Evolutionary conservation across 1,140 invertebrate genomes (phyloP).

Genomic region (Atta colombica): DNA sequence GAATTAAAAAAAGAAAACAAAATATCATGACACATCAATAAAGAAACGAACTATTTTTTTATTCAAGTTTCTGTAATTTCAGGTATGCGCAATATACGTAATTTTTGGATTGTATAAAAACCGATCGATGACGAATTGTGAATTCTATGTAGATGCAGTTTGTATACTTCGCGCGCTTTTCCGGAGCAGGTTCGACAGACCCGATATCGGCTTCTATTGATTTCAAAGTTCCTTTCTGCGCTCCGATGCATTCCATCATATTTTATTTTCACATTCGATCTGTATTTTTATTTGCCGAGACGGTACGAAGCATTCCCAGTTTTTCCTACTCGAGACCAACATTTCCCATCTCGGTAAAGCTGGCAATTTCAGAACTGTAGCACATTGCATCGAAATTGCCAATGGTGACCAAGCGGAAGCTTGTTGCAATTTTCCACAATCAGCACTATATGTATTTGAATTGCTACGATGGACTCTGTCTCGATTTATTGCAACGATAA

Average conservation of each 20-base stretch:
- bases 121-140: constrained; percentile 37
- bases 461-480: neutral
- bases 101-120: constrained; percentile 16
- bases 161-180: constrained; percentile 28
- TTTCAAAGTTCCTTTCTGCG: constrained; percentile 29
- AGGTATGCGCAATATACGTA: neutral
- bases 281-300: constrained; percentile 43
- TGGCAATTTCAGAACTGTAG: constrained; percentile 37
- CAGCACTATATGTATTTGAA: neutral
- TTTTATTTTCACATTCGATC: constrained; percentile 52
- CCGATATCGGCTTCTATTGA: constrained; percentile 46
- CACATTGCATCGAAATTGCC: constrained; percentile 17
- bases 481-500: constrained; percentile 2
- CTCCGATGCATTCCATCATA: constrained; percentile 28
- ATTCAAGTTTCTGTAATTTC: constrained; percentile 9
- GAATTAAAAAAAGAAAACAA: neutral
- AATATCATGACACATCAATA: neutral
- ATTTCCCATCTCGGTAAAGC: constrained; percentile 50
- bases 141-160: constrained; percentile 19
- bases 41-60: constrained; percentile 3
- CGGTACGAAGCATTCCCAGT: neutral
- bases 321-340: neutral
- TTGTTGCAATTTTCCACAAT: constrained; percentile 38
- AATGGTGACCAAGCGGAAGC: constrained; percentile 1
- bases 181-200: constrained; percentile 19